phyloP scores from a whole-genome alignment of 2,888 invertebrate species.

The Auanema freiburgensis region DNA sequence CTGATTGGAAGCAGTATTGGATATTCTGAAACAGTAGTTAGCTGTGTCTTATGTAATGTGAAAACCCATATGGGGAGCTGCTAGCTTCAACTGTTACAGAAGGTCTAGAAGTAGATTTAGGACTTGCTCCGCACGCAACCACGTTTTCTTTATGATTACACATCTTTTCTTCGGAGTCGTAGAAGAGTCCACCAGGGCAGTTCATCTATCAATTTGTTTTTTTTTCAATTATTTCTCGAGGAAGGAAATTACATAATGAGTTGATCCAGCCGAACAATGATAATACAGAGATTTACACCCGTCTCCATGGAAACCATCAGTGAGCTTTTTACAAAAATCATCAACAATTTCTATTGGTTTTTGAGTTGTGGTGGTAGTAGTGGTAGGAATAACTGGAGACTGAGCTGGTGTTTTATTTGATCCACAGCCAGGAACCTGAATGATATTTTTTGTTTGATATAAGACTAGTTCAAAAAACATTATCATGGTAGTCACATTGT shows the following conservation, averaged over 20 bases:
- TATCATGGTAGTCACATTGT: slow-evolving; percentile 32
- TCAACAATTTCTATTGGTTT: not conserved
- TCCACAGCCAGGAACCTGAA: slow-evolving; percentile 1
- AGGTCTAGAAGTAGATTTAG: slow-evolving; percentile 15
- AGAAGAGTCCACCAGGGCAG: slow-evolving; percentile 49
- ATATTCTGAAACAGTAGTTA: not conserved
- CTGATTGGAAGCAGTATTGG: not conserved
- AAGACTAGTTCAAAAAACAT: slow-evolving; percentile 6
- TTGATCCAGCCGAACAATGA: slow-evolving; percentile 26
- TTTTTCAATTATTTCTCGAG: not conserved
- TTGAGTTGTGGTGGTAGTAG: not conserved
- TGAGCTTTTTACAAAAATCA: slow-evolving; percentile 30
- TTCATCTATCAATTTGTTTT: slow-evolving; percentile 8
- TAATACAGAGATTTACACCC: slow-evolving; percentile 27
- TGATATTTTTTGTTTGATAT: slow-evolving; percentile 5
- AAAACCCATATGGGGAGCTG: not conserved
- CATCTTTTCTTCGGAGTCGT: slow-evolving; percentile 21
- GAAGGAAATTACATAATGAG: slow-evolving; percentile 7
- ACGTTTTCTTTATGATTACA: slow-evolving; percentile 43
- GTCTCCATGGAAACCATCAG: slow-evolving; percentile 32
- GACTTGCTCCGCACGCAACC: slow-evolving; percentile 39
- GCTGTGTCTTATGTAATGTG: too few species aligned
- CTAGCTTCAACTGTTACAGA: slow-evolving; percentile 8
- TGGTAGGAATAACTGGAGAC: not conserved
- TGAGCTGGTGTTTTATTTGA: slow-evolving; percentile 4